These are phyloP conservation scores for Hofmannophila pseudospretella DNA, from an alignment of 2,888 invertebrate species.

Conservation along the genomic window DNA sequence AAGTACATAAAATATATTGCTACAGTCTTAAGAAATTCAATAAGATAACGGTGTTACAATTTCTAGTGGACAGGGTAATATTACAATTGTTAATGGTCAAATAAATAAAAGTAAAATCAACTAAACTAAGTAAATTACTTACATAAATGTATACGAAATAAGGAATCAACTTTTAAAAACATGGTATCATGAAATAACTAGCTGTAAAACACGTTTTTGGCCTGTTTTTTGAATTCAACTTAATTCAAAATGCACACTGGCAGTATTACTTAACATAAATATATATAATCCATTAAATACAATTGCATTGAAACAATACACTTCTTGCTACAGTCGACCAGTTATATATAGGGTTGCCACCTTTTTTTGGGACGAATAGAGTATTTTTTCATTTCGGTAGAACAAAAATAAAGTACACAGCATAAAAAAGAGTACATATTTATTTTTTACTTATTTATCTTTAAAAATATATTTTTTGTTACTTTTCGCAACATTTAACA, in stretches of 20 bases:
- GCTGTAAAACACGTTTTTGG: slow-evolving; percentile 1
- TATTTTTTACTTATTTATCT: no score
- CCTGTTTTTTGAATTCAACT: slow-evolving; percentile 13
- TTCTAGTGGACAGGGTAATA: slow-evolving; percentile 1
- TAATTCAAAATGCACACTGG: slow-evolving; percentile 60
- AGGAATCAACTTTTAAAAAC: not conserved
- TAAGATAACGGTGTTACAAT: slow-evolving; percentile 11
- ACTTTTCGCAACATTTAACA: no score
- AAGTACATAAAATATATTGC: slow-evolving; percentile 54
- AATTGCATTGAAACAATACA: slow-evolving; percentile 42
- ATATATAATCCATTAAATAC: slow-evolving; percentile 28
- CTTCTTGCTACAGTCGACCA: slow-evolving; percentile 26
- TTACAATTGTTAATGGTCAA: no score
- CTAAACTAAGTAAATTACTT: slow-evolving; percentile 6
- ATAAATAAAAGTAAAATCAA: slow-evolving; percentile 1
- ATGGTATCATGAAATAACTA: not conserved
- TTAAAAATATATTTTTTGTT: no score
- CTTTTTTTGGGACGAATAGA: no score
- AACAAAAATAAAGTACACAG: no score
- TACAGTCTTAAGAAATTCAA: slow-evolving; percentile 57
- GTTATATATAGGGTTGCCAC: no score
- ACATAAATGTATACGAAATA: slow-evolving; percentile 4
- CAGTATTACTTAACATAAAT: slow-evolving; percentile 31
- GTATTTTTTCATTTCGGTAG: no score
- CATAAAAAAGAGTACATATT: no score